Percentiles rank a stretch among this genome's conserved stretches.
Evolutionary conservation across 2,888 invertebrate genomes (phyloP).

Genomic region (Noctua comes): DNA sequence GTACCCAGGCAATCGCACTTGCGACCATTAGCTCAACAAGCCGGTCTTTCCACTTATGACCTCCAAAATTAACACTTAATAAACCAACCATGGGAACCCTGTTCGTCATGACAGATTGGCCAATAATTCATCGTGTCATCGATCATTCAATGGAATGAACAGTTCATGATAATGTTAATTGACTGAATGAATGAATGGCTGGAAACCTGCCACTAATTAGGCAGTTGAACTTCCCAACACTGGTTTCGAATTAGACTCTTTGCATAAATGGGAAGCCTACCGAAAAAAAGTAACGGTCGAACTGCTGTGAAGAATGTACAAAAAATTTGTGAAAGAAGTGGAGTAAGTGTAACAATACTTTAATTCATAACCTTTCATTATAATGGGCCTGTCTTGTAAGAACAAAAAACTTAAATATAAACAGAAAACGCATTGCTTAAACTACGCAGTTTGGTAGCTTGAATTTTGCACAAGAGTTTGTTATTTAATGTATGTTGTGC

Average conservation of each 20-base stretch:
- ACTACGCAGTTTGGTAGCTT: too few relatives aligned
- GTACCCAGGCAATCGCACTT: background rate
- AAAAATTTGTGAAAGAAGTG: background rate
- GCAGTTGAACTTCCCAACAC: background rate
- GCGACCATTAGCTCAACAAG: background rate
- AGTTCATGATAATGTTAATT: conserved; percentile 9
- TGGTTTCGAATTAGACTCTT: background rate
- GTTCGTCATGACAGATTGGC: conserved; percentile 19
- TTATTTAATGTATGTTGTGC: background rate
- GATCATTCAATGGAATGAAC: conserved; percentile 20
- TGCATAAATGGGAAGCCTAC: background rate
- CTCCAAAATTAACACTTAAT: background rate
- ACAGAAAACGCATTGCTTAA: background rate
- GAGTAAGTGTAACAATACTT: background rate
- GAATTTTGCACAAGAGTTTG: background rate
- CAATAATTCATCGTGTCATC: conserved; percentile 4
- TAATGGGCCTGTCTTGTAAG: too few relatives aligned
- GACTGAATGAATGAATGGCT: conserved; percentile 15
- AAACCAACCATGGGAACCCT: too few relatives aligned
- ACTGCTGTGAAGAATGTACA: background rate
- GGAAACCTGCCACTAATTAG: conserved; percentile 1
- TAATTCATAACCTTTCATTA: background rate
- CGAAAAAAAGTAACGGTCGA: background rate
- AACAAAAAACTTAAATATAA: too few relatives aligned
- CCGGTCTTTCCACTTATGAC: background rate